phyloP scores from a whole-genome alignment of 1,140 invertebrate species.

The Bombyx mori region ASM3026992v2 NC_085131.1:4121501-4122000 shows the following conservation, averaged over 20 bases:
- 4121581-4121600: conserved; percentile 30
- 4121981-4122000: too few relatives aligned
- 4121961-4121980: too few relatives aligned
- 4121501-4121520: too few relatives aligned
- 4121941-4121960: neutral
- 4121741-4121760: neutral
- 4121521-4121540: neutral
- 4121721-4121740: conserved; percentile 40
- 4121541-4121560: conserved; percentile 40
- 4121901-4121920: neutral
- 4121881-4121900: neutral
- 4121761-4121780: neutral
- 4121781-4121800: neutral
- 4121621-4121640: neutral
- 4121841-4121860: too few relatives aligned
- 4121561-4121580: conserved; percentile 48
- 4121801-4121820: neutral
- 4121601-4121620: conserved; percentile 7
- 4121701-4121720: conserved; percentile 42
- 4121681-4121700: conserved; percentile 26
- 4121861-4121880: neutral
- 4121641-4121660: conserved; percentile 5
- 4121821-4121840: too few relatives aligned
- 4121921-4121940: neutral
- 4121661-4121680: conserved; percentile 44